Conservation (phyloP, 1,140 invertebrate genomes). For the Eupeodes corollae region DNA sequence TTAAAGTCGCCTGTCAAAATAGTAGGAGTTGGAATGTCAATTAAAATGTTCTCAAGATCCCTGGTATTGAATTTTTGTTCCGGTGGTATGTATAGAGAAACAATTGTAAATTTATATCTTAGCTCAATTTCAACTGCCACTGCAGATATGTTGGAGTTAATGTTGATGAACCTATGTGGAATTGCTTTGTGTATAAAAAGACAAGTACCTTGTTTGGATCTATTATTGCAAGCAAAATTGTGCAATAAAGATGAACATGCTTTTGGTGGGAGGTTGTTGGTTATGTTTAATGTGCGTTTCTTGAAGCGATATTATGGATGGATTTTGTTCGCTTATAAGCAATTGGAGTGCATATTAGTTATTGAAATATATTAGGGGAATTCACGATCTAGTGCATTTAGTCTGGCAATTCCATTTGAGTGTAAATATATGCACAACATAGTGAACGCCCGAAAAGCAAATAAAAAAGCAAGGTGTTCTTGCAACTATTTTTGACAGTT, state of each 20-base stretch:
- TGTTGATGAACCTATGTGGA: not conserved
- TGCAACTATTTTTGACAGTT: too few species aligned
- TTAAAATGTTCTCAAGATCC: not conserved
- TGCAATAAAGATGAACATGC: not conserved
- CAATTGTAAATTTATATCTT: not conserved
- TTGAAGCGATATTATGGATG: not conserved
- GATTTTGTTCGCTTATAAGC: not conserved
- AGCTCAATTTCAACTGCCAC: not conserved
- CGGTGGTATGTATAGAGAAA: slow-evolving; percentile 2
- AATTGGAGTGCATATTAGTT: not conserved
- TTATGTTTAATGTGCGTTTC: not conserved
- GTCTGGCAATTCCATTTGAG: too few species aligned
- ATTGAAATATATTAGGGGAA: too few species aligned
- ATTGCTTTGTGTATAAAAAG: not conserved
- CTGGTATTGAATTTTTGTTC: not conserved
- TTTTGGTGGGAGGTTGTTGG: not conserved
- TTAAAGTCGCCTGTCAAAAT: too few species aligned
- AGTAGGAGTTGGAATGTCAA: too few species aligned
- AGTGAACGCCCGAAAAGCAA: too few species aligned
- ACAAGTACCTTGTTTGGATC: not conserved
- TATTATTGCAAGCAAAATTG: not conserved
- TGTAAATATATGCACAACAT: too few species aligned
- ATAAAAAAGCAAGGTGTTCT: too few species aligned
- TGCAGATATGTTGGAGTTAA: not conserved
- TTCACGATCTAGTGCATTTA: too few species aligned